These are phyloP conservation scores for Cordylochernes scorpioides DNA, from an alignment of 2,888 invertebrate species.

Conservation along the genomic window DNA sequence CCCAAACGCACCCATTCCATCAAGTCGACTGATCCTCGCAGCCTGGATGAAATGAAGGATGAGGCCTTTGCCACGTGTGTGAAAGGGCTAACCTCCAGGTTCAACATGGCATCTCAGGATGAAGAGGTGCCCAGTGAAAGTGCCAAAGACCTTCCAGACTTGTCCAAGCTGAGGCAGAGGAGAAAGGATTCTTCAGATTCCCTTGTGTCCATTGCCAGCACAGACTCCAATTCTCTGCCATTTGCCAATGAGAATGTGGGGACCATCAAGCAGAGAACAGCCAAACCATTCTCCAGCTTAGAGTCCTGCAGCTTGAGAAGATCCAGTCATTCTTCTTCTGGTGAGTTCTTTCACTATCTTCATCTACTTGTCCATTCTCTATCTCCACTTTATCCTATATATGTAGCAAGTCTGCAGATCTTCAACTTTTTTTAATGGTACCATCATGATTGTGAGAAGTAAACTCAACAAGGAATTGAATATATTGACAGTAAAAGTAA, in stretches of 20 bases:
- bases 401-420: too few species aligned
- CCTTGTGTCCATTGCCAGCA: slow-evolving; percentile 29
- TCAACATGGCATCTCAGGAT: slow-evolving; percentile 16
- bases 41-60: slow-evolving; percentile 16
- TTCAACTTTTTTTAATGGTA: too few species aligned
- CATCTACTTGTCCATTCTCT: too few species aligned
- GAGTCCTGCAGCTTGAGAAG: too few species aligned
- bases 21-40: slow-evolving; percentile 14
- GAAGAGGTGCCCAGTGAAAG: slow-evolving; percentile 5
- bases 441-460: too few species aligned
- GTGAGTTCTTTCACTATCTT: too few species aligned
- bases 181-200: slow-evolving; percentile 12
- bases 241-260: slow-evolving; percentile 97
- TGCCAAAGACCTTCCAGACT: slow-evolving; percentile 9
- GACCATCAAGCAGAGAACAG: slow-evolving; percentile 56
- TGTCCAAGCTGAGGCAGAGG: slow-evolving; percentile 4
- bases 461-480: too few species aligned
- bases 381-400: too few species aligned
- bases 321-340: too few species aligned
- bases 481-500: too few species aligned
- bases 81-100: slow-evolving; percentile 17
- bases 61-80: slow-evolving; percentile 23
- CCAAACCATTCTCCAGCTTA: slow-evolving; percentile 15
- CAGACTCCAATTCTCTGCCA: slow-evolving; percentile 71
- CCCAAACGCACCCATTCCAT: slow-evolving; percentile 26